These are phyloP conservation scores for Gymnobelideus leadbeateri DNA, from an alignment of 2,113 vertebrate species.

Conservation along the genomic window DNA sequence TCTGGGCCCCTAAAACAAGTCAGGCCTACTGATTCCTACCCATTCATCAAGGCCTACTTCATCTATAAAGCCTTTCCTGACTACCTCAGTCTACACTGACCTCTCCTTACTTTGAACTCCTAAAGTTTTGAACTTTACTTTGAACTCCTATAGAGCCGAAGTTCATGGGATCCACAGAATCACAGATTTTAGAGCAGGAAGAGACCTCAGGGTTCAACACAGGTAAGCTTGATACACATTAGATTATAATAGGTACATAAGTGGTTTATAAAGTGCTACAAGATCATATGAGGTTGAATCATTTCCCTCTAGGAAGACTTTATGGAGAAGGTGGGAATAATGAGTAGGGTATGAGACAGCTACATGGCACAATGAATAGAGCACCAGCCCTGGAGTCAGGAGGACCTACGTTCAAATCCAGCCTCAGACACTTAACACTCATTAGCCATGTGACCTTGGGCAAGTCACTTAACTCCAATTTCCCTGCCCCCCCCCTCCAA, in stretches of 20 bases:
- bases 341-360: neutral
- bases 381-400: too few relatives aligned
- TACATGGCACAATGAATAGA: too few relatives aligned
- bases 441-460: too few relatives aligned
- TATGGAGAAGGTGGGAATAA: neutral
- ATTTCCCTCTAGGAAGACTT: neutral
- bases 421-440: too few relatives aligned
- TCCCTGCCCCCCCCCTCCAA: too few relatives aligned
- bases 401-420: too few relatives aligned
- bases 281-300: neutral
- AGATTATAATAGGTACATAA: neutral
- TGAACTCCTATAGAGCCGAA: neutral
- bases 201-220: neutral
- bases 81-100: neutral
- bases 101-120: neutral
- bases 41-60: neutral
- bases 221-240: neutral
- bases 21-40: neutral
- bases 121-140: neutral
- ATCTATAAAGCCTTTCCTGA: neutral
- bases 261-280: too few relatives aligned
- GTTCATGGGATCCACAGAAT: neutral
- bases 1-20: neutral
- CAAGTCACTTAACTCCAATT: too few relatives aligned
- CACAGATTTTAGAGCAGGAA: neutral